Conservation (phyloP, 2,888 invertebrate genomes). For the Tipula confusa region DNA sequence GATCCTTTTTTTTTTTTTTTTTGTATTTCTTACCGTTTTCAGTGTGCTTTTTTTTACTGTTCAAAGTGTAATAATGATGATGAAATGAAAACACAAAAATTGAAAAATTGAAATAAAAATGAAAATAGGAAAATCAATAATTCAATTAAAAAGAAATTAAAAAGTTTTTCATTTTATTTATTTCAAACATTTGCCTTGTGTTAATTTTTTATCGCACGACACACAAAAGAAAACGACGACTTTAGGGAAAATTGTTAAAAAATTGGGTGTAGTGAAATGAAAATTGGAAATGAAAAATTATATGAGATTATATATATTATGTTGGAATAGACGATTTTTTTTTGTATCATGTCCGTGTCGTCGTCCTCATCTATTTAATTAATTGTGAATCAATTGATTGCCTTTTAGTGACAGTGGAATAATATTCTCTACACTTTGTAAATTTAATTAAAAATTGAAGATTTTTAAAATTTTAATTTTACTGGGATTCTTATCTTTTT, state of each 20-base stretch:
- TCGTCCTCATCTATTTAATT: not conserved
- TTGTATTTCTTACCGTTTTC: not conserved
- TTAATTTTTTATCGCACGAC: not conserved
- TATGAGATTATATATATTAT: not conserved
- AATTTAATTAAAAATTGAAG: constrained; percentile 21
- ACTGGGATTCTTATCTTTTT: no score
- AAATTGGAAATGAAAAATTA: not conserved
- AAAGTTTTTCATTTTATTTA: constrained; percentile 16
- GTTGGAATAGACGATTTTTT: not conserved
- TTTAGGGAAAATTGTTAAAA: no score
- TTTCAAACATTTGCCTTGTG: not conserved
- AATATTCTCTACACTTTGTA: not conserved
- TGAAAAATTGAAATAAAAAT: not conserved
- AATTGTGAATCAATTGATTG: constrained; percentile 20
- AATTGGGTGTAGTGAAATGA: not conserved
- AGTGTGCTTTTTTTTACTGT: not conserved
- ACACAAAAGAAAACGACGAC: not conserved
- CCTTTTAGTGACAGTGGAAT: constrained; percentile 12
- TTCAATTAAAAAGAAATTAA: constrained; percentile 25
- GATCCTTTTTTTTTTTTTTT: constrained; percentile 1
- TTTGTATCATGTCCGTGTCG: not conserved
- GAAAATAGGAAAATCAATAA: not conserved
- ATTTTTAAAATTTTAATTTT: no score
- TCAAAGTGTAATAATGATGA: not conserved
- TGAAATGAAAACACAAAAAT: not conserved